phyloP scores from a whole-genome alignment of 2,888 invertebrate species.

The Anorthoa munda region DNA sequence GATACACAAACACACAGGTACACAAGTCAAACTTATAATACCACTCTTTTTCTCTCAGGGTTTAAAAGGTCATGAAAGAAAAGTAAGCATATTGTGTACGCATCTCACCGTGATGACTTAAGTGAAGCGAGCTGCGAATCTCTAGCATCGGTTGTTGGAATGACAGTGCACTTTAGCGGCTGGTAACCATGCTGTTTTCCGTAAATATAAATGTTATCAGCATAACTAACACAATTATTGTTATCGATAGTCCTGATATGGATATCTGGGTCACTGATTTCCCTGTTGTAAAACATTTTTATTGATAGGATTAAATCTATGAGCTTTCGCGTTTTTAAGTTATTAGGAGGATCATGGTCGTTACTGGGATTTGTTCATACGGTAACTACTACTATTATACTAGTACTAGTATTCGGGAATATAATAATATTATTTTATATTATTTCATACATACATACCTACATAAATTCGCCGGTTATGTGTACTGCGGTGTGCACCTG shows the following conservation, averaged over 20 bases:
- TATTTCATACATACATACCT: neutral
- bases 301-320: slow-evolving; percentile 32
- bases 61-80: no score
- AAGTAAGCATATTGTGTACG: no score
- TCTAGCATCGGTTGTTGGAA: no score
- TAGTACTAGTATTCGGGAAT: no score
- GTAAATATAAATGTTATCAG: slow-evolving; percentile 23
- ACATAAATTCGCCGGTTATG: no score
- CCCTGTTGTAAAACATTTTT: slow-evolving; percentile 38
- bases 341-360: neutral
- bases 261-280: slow-evolving; percentile 65
- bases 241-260: slow-evolving; percentile 61
- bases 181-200: slow-evolving; percentile 5
- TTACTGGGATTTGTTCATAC: neutral
- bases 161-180: no score
- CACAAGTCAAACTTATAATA: no score
- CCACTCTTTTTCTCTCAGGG: no score
- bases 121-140: no score
- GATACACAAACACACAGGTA: no score
- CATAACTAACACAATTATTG: slow-evolving; percentile 43
- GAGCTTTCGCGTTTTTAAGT: neutral
- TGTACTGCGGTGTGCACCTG: no score
- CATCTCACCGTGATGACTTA: no score
- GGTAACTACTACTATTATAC: neutral
- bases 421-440: neutral